phyloP scores from a whole-genome alignment of 2,113 vertebrate genomes.

The Terrapene triunguis region DNA sequence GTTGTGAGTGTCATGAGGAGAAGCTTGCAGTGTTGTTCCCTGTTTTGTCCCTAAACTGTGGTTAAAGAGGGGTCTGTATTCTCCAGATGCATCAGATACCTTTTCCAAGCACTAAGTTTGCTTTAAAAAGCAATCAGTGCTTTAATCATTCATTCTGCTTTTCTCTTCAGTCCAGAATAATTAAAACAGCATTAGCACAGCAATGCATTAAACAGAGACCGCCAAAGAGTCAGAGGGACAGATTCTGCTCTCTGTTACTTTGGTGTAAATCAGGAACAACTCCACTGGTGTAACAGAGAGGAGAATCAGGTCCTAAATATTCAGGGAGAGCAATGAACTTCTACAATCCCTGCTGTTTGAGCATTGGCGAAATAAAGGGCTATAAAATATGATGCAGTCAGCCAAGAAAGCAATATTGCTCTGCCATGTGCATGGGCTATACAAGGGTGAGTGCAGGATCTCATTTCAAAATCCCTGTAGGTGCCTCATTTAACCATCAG shows the following conservation, averaged over 20 bases:
- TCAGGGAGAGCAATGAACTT: constrained; percentile 63
- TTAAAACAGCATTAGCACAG: constrained; percentile 17
- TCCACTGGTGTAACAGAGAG: constrained; percentile 35
- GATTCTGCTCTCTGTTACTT: constrained; percentile 43
- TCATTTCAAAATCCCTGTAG: constrained; percentile 75
- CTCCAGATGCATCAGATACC: constrained; percentile 37
- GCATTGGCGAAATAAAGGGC: constrained; percentile 70
- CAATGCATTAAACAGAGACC: not conserved
- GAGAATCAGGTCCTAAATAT: constrained; percentile 39
- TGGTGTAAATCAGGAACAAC: not conserved
- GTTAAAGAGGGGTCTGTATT: constrained; percentile 25
- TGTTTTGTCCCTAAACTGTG: rapidly evolving
- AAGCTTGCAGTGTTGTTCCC: constrained; percentile 3
- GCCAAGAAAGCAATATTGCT: constrained; percentile 75
- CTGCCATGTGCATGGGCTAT: constrained; percentile 62
- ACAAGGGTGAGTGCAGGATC: constrained; percentile 61
- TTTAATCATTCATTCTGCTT: constrained; percentile 62
- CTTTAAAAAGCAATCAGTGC: constrained; percentile 40
- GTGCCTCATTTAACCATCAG: constrained; percentile 75
- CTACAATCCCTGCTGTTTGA: constrained; percentile 64
- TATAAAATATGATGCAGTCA: constrained; percentile 70
- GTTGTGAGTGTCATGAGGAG: not conserved
- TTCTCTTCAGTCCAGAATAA: constrained; percentile 49
- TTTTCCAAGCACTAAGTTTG: constrained; percentile 54
- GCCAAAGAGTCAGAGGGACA: not conserved